Evolutionary conservation across 2,888 invertebrate genomes (phyloP).

Genomic region (Noctua pronuba): DNA sequence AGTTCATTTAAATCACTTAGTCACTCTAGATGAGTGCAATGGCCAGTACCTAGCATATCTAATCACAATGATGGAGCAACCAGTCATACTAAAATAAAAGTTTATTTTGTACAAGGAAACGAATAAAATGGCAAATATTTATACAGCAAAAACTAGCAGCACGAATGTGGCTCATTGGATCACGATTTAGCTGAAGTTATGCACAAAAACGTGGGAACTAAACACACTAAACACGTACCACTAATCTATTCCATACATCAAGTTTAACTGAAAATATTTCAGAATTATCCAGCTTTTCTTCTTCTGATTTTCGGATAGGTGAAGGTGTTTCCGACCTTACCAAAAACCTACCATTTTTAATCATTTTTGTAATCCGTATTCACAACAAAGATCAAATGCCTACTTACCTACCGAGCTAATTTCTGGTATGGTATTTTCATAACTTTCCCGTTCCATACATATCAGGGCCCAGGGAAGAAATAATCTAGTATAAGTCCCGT

Average conservation of each 20-base stretch:
- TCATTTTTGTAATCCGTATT: background rate
- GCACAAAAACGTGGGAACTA: conserved; percentile 75
- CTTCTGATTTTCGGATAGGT: no score
- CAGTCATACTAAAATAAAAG: conserved; percentile 6
- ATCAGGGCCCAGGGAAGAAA: no score
- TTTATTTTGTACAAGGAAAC: conserved; percentile 30
- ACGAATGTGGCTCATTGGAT: conserved; percentile 52
- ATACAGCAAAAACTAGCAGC: conserved; percentile 41
- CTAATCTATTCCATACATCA: no score
- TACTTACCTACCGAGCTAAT: background rate
- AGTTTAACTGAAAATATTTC: no score
- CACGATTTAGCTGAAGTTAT: conserved; percentile 67
- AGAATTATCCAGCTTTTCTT: no score
- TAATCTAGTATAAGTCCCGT: no score
- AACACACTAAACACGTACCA: no score
- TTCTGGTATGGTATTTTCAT: background rate
- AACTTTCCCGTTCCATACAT: no score
- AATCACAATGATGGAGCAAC: background rate
- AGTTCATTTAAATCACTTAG: background rate
- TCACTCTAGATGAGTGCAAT: background rate
- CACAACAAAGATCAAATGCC: background rate
- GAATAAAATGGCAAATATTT: conserved; percentile 33
- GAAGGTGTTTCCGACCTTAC: no score
- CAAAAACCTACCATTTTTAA: no score
- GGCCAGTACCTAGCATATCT: background rate